These are phyloP conservation scores for Brachionus koreanus DNA, from an alignment of 1,140 invertebrate genomes.

Conservation along the genomic window DNA sequence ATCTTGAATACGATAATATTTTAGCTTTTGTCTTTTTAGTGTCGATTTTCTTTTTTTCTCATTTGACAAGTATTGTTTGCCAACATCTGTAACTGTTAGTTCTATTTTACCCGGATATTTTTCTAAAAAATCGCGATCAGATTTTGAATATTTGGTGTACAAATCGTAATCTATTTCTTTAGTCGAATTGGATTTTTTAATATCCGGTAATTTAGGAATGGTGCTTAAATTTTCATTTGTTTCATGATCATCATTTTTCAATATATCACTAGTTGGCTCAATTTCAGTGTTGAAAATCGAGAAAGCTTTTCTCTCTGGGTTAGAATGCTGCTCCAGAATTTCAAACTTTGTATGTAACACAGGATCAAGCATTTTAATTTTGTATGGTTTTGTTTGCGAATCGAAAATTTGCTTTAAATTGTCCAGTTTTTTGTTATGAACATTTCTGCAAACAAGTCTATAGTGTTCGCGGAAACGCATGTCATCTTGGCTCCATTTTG, in stretches of 20 bases:
- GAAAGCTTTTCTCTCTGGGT: neutral
- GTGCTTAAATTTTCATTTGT: neutral
- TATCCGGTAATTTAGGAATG: conserved; percentile 23
- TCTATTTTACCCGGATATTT: conserved; percentile 37
- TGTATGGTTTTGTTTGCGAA: neutral
- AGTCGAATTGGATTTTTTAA: neutral
- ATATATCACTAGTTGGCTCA: neutral
- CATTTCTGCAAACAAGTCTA: conserved; percentile 21
- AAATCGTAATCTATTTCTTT: conserved; percentile 3
- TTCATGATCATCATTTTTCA: neutral
- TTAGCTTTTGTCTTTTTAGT: neutral
- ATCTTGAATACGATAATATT: conserved; percentile 1
- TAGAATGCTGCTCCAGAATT: neutral
- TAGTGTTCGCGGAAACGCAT: conserved; percentile 34
- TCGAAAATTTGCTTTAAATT: conserved; percentile 23
- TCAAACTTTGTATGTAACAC: neutral
- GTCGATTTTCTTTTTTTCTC: conserved; percentile 34
- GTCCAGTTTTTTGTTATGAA: conserved; percentile 38
- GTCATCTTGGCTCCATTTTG: conserved; percentile 40
- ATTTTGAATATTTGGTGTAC: conserved; percentile 14
- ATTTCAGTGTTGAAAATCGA: neutral
- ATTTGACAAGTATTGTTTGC: conserved; percentile 28
- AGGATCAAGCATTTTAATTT: neutral
- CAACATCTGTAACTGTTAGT: conserved; percentile 27
- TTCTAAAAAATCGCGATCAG: conserved; percentile 22